Evolutionary conservation across 2,888 invertebrate species (phyloP), one percentile per base, ranked within the genome.

Genomic region (Hirtodrosophila duncani): DNA sequence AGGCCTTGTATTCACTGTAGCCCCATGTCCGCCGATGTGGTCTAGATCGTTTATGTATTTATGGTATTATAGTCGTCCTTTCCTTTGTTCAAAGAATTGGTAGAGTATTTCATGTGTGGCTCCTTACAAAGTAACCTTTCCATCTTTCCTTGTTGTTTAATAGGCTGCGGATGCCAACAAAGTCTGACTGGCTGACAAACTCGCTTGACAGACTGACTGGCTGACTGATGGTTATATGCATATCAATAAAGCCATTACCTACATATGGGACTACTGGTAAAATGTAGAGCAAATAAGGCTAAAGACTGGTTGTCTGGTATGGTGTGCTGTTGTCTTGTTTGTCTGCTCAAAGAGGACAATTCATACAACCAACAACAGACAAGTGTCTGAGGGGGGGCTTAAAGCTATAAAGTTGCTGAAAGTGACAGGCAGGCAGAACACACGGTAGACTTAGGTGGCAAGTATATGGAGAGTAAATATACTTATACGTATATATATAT

Each of bases 161-260:
- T 64, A 67, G 69, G 61, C 60, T 71, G 68, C 62, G 58, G 68
- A 64, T 64, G 67, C 56, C 63, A 48, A 45, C 63, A 51, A 48
- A 51, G 23, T n/a, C n/a, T 27, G 17, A 33, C 37, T 45, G 44
- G n/a, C 60, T 48, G 66, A 46, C 46, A 41, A 51, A 20, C 50
- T n/a, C n/a, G n/a, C 50, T 51, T 46, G 46, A 46, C 46, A 38
- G 50, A 50, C 46, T 52, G 50, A 56, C 53, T 49, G 48, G 51
- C 56, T 71, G 74, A 48, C 65, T 70, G 59, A 58, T 50, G 51
- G 51, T 53, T 48, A 49, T 59, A 68, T 70, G 61, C 63, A 66
- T 64, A 69, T 75, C 71, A 75, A 72, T 72, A 72, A 58, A 59
- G 48, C 56, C 62, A 72, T 67, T 55, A 71, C 58, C 59, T 52